phyloP scores from a whole-genome alignment of 2,888 invertebrate species.

The Neoascia interrupta region DNA sequence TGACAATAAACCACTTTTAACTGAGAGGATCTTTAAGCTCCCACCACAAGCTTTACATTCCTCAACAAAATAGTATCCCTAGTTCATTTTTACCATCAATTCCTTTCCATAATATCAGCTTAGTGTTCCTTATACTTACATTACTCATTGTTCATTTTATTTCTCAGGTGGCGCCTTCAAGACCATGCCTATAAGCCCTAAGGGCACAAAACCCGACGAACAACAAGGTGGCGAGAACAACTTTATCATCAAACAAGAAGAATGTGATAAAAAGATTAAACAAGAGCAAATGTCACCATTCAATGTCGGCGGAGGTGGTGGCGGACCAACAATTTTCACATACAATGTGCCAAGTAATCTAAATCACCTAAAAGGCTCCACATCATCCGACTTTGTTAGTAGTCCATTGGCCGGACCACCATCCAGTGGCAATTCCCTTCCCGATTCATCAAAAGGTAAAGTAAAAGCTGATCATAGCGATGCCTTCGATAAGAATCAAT shows the following conservation, averaged over 20 bases:
- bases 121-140: not conserved
- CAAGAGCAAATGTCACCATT: slow-evolving; percentile 79
- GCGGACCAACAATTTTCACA: slow-evolving; percentile 74
- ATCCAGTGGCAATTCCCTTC: slow-evolving; percentile 11
- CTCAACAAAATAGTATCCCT: not conserved
- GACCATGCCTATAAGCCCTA: slow-evolving; percentile 86
- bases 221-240: slow-evolving; percentile 50
- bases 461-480: slow-evolving; percentile 48
- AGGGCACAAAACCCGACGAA: slow-evolving; percentile 78
- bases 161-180: slow-evolving; percentile 91
- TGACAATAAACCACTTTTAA: too few species aligned
- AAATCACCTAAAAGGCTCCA: slow-evolving; percentile 50
- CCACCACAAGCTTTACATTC: too few species aligned
- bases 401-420: slow-evolving; percentile 37
- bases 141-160: not conserved
- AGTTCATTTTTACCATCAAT: not conserved
- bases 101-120: too few species aligned
- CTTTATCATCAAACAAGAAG: slow-evolving; percentile 59
- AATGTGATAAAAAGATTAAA: slow-evolving; percentile 76
- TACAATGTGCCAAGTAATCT: slow-evolving; percentile 78
- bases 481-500: slow-evolving; percentile 36
- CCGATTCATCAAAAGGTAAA: slow-evolving; percentile 62
- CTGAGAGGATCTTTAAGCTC: too few species aligned
- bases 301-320: slow-evolving; percentile 70
- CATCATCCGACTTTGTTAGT: slow-evolving; percentile 29